Conservation (phyloP, 2,113 vertebrate genomes). For the Genyomyrus donnyi region DNA sequence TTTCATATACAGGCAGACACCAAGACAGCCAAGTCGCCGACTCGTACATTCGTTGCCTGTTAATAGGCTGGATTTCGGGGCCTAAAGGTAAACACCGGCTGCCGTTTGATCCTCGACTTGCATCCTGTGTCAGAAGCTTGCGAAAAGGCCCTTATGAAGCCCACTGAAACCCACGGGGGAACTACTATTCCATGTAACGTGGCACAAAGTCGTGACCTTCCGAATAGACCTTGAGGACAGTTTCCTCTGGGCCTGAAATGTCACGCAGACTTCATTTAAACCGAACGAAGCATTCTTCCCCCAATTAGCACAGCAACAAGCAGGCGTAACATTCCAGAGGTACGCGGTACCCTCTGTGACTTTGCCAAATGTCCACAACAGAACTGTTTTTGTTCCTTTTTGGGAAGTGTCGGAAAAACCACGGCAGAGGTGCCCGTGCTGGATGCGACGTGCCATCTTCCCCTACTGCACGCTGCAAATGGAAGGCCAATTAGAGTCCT, state of each 20-base stretch:
- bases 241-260: slow-evolving; percentile 24
- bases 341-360: not conserved
- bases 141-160: slow-evolving; percentile 15
- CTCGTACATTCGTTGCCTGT: not conserved
- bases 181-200: slow-evolving; percentile 37
- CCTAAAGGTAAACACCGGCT: not conserved
- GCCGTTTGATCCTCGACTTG: not conserved
- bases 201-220: slow-evolving; percentile 38
- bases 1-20: not conserved
- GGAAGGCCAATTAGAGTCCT: slow-evolving; percentile 50
- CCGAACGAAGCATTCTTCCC: not conserved
- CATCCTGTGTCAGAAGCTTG: not conserved
- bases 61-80: not conserved
- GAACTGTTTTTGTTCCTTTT: slow-evolving; percentile 17
- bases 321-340: slow-evolving; percentile 37
- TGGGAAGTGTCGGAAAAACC: not conserved
- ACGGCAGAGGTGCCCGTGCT: not conserved
- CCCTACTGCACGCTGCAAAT: slow-evolving; percentile 32
- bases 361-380: slow-evolving; percentile 11
- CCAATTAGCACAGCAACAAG: slow-evolving; percentile 15
- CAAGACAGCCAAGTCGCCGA: not conserved
- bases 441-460: not conserved
- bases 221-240: not conserved
- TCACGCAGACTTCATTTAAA: slow-evolving; percentile 17
- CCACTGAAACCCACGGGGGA: slow-evolving; percentile 27